Evolutionary conservation across 1,140 invertebrate genomes (phyloP), one percentile per base, ranked within the genome.

Genomic region (Anastrepha ludens): DNA sequence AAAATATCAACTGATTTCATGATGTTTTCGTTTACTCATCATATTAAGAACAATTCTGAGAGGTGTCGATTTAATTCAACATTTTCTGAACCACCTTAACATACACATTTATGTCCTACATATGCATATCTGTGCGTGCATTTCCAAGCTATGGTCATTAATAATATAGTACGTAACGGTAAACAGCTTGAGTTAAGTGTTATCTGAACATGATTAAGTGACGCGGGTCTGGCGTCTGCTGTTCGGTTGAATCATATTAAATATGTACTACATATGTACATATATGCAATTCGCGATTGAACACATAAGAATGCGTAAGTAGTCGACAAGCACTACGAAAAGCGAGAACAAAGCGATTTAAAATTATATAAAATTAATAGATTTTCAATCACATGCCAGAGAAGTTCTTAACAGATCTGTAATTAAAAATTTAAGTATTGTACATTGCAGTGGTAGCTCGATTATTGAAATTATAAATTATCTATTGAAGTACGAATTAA

Each of bases 171-270:
- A 39, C 9, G 64, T 29, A 67, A 39, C 20, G 13, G 29, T 20
- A 39, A 67, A 67, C 64, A 67, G 64, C 64, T 67, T 67, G 29
- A 67, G 29, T 67, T 67, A 74, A 74, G 70, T 74, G 70, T 74
- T 74, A 74, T 74, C 70, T 74, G 41, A 44, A 29, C 70, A 74
- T 74, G 70, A 74, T 74, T 47, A 74, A 74, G 41, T 74, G 70
- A 44, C 9, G 44, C 44, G 41, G 2, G 70, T 5, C 39, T 47
- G 20, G 29, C 70, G 41, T 74, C 5, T 74, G 44, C 47, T 74
- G 41, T 29, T 17, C 29, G 13, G 15, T 29, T 47, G 70, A 6
- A 47, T 74, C 70, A 47, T 6, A 55, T 55, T 55, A 55, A 55
- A 55, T 55, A 6, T 74, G 13, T 50, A 74, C 29, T 13, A 41